Percentiles rank a stretch among this genome's conserved stretches.
Evolutionary conservation across 2,113 vertebrate genomes (phyloP).

Genomic region (Mohoua ochrocephala): DNA sequence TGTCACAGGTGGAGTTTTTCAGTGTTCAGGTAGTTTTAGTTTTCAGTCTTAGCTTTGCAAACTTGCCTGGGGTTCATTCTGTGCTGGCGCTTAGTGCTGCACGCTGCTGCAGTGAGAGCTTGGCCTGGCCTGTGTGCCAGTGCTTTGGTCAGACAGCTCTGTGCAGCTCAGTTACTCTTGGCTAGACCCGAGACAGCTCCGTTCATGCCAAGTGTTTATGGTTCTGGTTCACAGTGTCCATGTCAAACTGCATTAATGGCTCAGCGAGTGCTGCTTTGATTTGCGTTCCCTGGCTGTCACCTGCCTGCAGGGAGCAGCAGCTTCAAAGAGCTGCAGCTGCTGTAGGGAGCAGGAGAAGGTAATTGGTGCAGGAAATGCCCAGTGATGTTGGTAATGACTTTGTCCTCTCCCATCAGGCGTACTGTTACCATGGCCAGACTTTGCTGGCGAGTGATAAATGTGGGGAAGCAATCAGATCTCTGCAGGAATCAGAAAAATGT

Average conservation of each 20-base stretch:
- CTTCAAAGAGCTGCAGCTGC: not conserved
- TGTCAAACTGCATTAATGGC: not conserved
- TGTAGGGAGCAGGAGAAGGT: not conserved
- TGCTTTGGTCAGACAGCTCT: not conserved
- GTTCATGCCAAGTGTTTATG: not conserved
- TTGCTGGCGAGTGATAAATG: conserved; percentile 91
- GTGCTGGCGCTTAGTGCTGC: not conserved
- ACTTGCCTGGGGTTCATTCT: not conserved
- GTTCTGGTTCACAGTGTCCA: not conserved
- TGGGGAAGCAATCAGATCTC: conserved; percentile 93
- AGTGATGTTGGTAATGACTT: not conserved
- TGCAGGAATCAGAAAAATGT: conserved; percentile 97
- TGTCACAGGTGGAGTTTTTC: not conserved
- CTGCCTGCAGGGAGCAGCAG: not conserved
- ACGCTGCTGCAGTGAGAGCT: not conserved
- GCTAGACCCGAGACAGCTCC: not conserved
- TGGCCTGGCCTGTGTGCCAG: not conserved
- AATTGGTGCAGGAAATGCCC: not conserved
- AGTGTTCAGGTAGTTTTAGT: not conserved
- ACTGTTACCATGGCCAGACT: conserved; percentile 94
- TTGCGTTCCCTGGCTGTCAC: not conserved
- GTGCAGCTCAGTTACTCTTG: not conserved
- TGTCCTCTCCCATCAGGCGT: conserved; percentile 74
- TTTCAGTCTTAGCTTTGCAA: not conserved
- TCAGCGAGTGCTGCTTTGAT: not conserved